Percentiles rank a stretch among this genome's conserved stretches.
phyloP scores from a whole-genome alignment of 2,797 vertebrate genomes.

The Anguilla pacifica region DNA sequence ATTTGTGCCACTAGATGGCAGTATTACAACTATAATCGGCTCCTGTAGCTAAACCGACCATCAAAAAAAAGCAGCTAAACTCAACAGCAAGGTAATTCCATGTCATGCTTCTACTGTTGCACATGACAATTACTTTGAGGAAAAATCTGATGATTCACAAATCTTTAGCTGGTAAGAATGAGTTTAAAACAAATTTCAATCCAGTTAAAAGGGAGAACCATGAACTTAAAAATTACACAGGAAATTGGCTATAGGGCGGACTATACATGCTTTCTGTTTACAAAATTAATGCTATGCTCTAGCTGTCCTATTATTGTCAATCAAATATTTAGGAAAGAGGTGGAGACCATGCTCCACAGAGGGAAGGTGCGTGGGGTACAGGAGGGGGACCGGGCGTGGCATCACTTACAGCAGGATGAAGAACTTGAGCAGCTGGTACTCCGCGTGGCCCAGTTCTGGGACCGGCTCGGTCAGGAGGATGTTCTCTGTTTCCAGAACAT shows the following conservation, averaged over 20 bases:
- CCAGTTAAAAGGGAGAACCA: neutral
- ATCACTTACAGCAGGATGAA: conserved; percentile 90
- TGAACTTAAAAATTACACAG: neutral
- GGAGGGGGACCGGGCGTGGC: neutral
- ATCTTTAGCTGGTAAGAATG: neutral
- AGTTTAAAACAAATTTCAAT: no score
- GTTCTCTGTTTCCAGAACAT: conserved; percentile 77
- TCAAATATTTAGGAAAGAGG: neutral
- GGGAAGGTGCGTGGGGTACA: neutral
- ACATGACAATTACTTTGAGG: neutral
- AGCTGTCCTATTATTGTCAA: neutral
- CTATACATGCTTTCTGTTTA: neutral
- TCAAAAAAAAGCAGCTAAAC: neutral
- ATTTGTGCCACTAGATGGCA: conserved; percentile 7
- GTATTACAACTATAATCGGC: neutral
- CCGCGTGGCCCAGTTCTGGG: conserved; percentile 81
- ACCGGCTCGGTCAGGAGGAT: conserved; percentile 74
- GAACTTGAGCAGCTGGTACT: conserved; percentile 90
- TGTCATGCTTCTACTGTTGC: neutral
- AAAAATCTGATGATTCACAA: neutral
- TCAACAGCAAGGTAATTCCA: neutral
- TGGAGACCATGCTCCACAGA: neutral
- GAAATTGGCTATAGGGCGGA: no score
- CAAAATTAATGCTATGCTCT: neutral
- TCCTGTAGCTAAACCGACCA: neutral